Base-by-base conservation (phyloP, 1,140 invertebrate species). In the Wiebesia pumilae region DNA sequence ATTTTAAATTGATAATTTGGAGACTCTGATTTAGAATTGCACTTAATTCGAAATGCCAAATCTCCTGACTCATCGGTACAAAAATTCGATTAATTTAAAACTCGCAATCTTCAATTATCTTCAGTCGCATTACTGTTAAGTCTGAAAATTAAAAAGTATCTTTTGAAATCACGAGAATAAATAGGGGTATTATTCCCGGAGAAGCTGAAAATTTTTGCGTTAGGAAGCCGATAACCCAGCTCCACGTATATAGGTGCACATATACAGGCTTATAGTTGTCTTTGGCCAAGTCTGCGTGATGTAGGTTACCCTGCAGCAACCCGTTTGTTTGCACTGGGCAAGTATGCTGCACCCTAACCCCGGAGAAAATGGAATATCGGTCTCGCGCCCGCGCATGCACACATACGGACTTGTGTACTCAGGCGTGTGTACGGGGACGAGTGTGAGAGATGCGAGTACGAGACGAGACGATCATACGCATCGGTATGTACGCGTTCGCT, bases 281-380 rank as follows among this genome's bases (percentile, higher is more conserved):
- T 43, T 30, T 81, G 35, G 0, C 30, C 0, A 54, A 33, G n/a
- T 0, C 16, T 12, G 7, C 0, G 19, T 9, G 21, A 43, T 47
- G 14, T 27, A 21, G 14, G 79, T 67, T 43, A 75, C 40, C 38
- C 38, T 9, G 21, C 21, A 51, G 33, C 38, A 51, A 69, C 30
- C 79, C 38, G 33, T 24, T 84, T 84, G 83, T 79, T 84, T 79
- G 38, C 83, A 0, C 27, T 10, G 40, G 6, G 19, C 58, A 33
- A 78, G 83, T 43, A 65, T 83, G 51, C 51, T 6, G 6, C 35
- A 19, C 27, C 4, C 7, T 81, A 89, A 84, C 35, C 35, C 27
- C 24, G 27, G 84, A 89, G 85, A 89, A 89, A 89, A 90, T 89
- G 88, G 89, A 87, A 91, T 91, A 90, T 91, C 87, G 88, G 88